Evolutionary conservation across 2,113 vertebrate species (phyloP).

Genomic region (Coreoperca whiteheadi): DNA sequence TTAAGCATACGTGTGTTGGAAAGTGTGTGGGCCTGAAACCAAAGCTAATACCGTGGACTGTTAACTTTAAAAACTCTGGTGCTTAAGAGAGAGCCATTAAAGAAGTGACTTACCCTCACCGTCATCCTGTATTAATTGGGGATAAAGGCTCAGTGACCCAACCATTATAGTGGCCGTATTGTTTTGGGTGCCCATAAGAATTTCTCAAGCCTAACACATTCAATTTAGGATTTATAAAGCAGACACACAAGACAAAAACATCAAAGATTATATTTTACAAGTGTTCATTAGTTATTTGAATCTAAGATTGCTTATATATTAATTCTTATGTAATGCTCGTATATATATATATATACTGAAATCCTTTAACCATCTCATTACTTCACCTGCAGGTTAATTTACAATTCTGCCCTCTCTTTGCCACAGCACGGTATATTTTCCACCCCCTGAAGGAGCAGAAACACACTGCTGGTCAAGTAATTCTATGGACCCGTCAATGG

Average conservation of each 20-base stretch:
- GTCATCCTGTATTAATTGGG: background rate
- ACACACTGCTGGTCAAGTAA: constrained; percentile 15
- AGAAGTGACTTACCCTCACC: background rate
- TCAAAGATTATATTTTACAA: background rate
- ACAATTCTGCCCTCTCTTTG: background rate
- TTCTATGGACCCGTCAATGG: constrained; percentile 19
- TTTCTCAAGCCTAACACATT: background rate
- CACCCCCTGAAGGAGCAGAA: background rate
- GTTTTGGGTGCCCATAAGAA: background rate
- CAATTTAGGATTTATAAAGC: background rate
- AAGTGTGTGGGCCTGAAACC: constrained; percentile 9
- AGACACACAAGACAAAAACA: background rate
- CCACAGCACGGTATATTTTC: constrained; percentile 10
- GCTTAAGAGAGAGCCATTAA: constrained; percentile 33
- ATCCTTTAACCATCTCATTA: background rate
- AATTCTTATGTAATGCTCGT: background rate
- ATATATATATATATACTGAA: background rate
- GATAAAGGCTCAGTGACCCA: constrained; percentile 17
- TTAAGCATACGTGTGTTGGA: constrained; percentile 10
- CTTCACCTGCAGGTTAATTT: constrained; percentile 1
- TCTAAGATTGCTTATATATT: background rate
- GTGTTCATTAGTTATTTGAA: background rate
- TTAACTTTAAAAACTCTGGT: constrained; percentile 48
- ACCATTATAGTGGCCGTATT: background rate
- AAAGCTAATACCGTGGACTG: constrained; percentile 44